Conservation (phyloP, 2,888 invertebrate genomes). For the Hyppa rectilinea region DNA sequence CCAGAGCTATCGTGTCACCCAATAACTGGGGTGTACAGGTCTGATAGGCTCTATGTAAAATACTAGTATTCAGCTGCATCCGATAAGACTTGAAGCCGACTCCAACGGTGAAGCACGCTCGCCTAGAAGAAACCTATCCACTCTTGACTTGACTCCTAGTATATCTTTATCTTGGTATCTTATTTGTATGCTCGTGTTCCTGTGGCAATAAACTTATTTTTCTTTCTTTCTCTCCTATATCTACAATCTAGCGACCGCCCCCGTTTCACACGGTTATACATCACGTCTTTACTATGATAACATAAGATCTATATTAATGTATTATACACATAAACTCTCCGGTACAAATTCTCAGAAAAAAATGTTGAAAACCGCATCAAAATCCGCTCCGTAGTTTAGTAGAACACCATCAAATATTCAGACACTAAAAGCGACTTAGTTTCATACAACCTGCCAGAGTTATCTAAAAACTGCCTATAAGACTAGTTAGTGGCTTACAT, state of each 20-base stretch:
- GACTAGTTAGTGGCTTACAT: constrained; percentile 10
- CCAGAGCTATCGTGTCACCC: neutral
- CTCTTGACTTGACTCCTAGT: too few relatives aligned
- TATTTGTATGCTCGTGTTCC: too few relatives aligned
- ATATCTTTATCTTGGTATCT: too few relatives aligned
- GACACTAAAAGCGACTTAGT: neutral
- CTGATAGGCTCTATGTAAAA: neutral
- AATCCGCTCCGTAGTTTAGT: neutral
- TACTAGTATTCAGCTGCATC: neutral
- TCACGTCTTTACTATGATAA: too few relatives aligned
- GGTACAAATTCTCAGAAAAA: too few relatives aligned
- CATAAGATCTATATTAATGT: too few relatives aligned
- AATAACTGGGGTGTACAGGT: neutral
- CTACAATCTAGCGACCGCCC: neutral
- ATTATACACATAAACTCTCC: too few relatives aligned
- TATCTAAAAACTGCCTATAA: constrained; percentile 35
- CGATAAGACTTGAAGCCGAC: neutral
- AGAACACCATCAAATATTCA: neutral
- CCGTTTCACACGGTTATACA: neutral
- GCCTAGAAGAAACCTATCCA: too few relatives aligned
- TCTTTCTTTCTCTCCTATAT: too few relatives aligned
- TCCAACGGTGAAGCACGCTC: too few relatives aligned
- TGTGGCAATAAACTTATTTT: too few relatives aligned
- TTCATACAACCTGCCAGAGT: neutral
- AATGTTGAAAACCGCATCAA: neutral